Evolutionary conservation across 2,888 invertebrate genomes (phyloP), one percentile per base, ranked within the genome.

Genomic region (Dicycla oo): DNA sequence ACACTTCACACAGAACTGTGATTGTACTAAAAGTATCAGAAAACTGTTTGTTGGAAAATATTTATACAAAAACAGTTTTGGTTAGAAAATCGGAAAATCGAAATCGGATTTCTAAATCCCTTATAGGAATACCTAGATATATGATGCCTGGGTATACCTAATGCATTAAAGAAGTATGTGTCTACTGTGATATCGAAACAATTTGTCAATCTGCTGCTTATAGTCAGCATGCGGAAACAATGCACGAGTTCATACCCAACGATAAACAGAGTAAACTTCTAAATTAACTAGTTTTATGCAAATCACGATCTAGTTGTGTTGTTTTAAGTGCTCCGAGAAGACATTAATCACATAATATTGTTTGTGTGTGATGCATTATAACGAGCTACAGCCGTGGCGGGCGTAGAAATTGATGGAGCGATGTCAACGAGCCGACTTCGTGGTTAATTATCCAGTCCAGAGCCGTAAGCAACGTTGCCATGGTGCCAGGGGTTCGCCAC

Each of bases 321-420:
- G 90, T 91, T 92, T 85, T 91, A 91, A 93, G 93, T 91, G 92
- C 89, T 89, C 86, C 84, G 86, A 88, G 91, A 90, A 91, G 90
- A 90, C 94, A 95, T 95, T 94, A 95, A 95, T 95, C 94, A 95
- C 88, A 88, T 92, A 91, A 94, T 94, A 94, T 93, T 94, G 94
- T 94, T 93, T 93, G 91, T 91, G 89, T 91, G 92, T 91, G 91
- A 91, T 91, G 92, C 89, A 91, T 34, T 34, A 34, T 91, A 92
- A 92, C 91, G 91, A 89, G 90, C 80, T 73, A 83, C 84, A 82
- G 86, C 82, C 85, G 81, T 83, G 90, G 90, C 86, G 87, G 85
- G 87, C 81, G 88, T 83, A 91, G 90, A 92, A 93, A 95, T 95
- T 95, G 94, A 95, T 94, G 94, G 91, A 93, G 92, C 86, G 88